phyloP scores from a whole-genome alignment of 2,113 vertebrate genomes.

The Tragelaphus buxtoni region DNA sequence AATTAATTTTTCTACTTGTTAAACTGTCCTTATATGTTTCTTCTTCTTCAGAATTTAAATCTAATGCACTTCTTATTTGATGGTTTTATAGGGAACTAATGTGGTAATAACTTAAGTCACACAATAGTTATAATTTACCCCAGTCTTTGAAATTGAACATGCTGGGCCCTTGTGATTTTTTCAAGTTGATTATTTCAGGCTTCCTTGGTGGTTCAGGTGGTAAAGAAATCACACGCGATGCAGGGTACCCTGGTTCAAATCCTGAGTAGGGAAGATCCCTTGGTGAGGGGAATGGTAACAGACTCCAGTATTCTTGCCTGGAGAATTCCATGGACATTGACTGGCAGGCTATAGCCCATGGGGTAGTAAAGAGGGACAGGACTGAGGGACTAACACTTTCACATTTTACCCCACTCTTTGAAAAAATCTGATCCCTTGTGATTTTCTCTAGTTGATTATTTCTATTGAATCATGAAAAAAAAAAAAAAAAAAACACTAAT shows the following conservation, averaged over 20 bases:
- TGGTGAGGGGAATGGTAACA: not conserved
- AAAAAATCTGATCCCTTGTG: too few species aligned
- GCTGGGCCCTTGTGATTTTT: not conserved
- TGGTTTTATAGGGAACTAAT: not conserved
- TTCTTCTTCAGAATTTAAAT: not conserved
- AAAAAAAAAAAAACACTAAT: not conserved
- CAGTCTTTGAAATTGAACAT: not conserved
- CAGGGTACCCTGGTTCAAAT: not conserved
- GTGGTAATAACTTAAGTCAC: not conserved
- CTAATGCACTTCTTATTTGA: not conserved
- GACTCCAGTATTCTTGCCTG: not conserved
- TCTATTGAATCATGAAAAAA: not conserved
- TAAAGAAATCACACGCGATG: not conserved
- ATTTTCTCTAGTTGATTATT: not conserved
- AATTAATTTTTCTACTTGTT: not conserved
- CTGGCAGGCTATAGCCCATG: not conserved
- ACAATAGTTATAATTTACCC: not conserved
- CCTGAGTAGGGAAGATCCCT: not conserved
- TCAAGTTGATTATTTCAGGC: not conserved
- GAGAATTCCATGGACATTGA: not conserved
- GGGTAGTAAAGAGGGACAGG: not conserved
- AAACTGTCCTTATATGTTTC: not conserved
- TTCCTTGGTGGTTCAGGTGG: not conserved
- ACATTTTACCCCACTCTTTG: not conserved
- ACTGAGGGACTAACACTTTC: not conserved